phyloP scores from a whole-genome alignment of 23 tunicate species.

The Ascidia mentula region DNA sequence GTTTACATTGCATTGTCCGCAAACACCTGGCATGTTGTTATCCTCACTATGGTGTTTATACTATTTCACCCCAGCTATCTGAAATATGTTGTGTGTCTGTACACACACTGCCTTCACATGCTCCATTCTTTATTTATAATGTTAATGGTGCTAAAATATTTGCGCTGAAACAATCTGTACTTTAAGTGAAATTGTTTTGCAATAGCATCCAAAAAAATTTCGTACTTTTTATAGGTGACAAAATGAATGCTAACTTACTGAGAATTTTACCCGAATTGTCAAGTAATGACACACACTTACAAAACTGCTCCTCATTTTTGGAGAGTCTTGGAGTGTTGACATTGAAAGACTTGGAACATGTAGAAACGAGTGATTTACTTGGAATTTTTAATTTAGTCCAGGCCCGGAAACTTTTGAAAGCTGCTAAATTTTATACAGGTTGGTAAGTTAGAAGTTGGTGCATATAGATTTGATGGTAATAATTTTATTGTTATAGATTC shows the following conservation, averaged over 20 bases:
- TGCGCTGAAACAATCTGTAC: too few relatives aligned
- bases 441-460: not conserved
- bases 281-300: not conserved
- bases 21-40: too few relatives aligned
- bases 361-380: not conserved
- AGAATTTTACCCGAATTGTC: not conserved
- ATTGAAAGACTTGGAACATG: not conserved
- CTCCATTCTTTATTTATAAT: too few relatives aligned
- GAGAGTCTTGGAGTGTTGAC: not conserved
- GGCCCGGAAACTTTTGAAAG: not conserved
- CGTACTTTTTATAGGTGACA: too few relatives aligned
- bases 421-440: not conserved
- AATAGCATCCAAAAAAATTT: too few relatives aligned
- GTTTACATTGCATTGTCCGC: too few relatives aligned
- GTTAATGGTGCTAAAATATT: too few relatives aligned
- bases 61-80: too few relatives aligned
- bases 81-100: not conserved
- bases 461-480: too few relatives aligned
- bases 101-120: too few relatives aligned
- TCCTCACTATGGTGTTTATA: not conserved
- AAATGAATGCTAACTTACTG: not conserved
- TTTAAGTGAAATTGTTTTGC: too few relatives aligned
- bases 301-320: not conserved
- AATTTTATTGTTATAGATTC: not conserved
- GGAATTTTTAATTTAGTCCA: not conserved